Evolutionary conservation across 2,888 invertebrate species (phyloP), one percentile per base, ranked within the genome.

Genomic region (Thysanoteuthis rhombus): DNA sequence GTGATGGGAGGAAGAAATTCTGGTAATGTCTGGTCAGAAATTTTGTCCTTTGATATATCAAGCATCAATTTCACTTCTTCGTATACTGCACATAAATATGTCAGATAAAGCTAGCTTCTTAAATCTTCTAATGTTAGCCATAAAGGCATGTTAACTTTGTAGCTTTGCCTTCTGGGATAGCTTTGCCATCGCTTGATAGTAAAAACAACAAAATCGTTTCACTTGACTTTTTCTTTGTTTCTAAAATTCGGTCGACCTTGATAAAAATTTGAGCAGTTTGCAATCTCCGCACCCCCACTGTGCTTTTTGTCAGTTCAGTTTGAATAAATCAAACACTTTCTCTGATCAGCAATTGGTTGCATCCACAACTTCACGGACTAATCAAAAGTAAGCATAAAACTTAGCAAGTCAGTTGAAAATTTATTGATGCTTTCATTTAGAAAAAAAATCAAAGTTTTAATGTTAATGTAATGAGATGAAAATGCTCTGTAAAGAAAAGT

Each of bases 91-190:
- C 75, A 75, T 75, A 75, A 75, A 75, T 75, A 75, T n/a, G 75
- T 36, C 75, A 75, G n/a, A 75, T 75, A 75, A 75, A n/a, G n/a
- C n/a, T 12, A 75, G n/a, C 12, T 75, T 75, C 75, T 75, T n/a
- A 75, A 75, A n/a, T 75, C 75, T 75, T 75, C n/a, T 75, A 75
- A 75, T 75, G 75, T n/a, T 75, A 36, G n/a, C n/a, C 75, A 75
- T 75, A 75, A 75, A 75, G n/a, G 75, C 75, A 75, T 75, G 75
- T 75, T 75, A 75, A 75, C n/a, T 75, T 75, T n/a, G n/a, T 75
- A 75, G 75, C n/a, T 75, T 75, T 75, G 16, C n/a, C n/a, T 75
- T 75, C 16, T 75, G 75, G n/a, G n/a, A 75, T 75, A 75, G 52
- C 52, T 5, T 52, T 36, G 12, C 12, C 0, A 16, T 36, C 36